phyloP scores from a whole-genome alignment of 2,113 vertebrate species.

The Sinocyclocheilus grahami region DNA sequence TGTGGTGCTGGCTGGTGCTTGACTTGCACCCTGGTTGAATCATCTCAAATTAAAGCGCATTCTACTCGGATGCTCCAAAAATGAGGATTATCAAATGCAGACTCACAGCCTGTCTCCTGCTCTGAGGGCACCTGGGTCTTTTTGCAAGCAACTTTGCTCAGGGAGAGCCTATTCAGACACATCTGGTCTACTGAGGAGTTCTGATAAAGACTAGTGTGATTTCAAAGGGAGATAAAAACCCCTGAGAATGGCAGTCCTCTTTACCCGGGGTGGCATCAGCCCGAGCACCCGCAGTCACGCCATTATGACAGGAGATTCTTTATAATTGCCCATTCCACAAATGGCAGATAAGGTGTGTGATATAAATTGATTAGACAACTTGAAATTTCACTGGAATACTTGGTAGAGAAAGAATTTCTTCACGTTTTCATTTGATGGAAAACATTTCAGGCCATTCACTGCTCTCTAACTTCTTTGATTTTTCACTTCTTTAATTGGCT shows the following conservation, averaged over 20 bases:
- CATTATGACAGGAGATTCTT: constrained; percentile 25
- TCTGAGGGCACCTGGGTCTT: background rate
- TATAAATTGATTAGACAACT: background rate
- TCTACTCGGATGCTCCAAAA: background rate
- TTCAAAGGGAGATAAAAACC: constrained; percentile 43
- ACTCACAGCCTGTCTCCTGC: constrained; percentile 10
- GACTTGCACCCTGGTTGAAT: constrained; percentile 18
- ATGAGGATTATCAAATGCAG: constrained; percentile 8
- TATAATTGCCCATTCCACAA: constrained; percentile 33
- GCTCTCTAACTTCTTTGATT: too few relatives aligned
- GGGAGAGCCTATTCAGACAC: constrained; percentile 38
- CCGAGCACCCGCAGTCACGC: background rate
- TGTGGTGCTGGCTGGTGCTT: background rate
- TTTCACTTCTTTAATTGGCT: background rate
- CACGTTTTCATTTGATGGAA: background rate
- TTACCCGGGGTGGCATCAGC: background rate
- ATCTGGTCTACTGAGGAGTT: constrained; percentile 27
- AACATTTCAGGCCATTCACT: background rate
- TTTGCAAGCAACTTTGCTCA: constrained; percentile 2
- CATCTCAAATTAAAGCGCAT: background rate
- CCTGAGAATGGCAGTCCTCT: background rate
- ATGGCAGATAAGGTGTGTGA: constrained; percentile 18
- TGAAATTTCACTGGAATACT: background rate
- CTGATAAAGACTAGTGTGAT: constrained; percentile 31
- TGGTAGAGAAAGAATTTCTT: background rate